Evolutionary conservation across 2,113 vertebrate species (phyloP).

Genomic region (Callopanchax toddi): DNA sequence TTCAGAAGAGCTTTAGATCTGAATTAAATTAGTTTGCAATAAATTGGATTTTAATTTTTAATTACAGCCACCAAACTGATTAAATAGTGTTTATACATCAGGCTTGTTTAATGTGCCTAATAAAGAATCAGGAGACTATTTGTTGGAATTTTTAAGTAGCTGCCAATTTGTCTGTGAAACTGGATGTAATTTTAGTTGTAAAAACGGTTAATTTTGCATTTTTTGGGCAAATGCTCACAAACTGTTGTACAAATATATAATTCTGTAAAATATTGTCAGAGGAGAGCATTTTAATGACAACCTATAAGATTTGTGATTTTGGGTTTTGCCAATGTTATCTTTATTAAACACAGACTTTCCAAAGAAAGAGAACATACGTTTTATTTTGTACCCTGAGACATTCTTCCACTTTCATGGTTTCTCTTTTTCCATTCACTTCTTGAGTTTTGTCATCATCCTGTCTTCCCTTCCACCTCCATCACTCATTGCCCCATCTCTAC

Average conservation of each 20-base stretch:
- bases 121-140: too few relatives aligned
- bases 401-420: not conserved
- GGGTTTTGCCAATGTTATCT: too few relatives aligned
- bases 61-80: not conserved
- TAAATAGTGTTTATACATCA: too few relatives aligned
- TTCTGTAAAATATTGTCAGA: not conserved
- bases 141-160: too few relatives aligned
- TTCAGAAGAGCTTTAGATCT: not conserved
- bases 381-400: not conserved
- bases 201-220: not conserved
- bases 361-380: not conserved
- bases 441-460: not conserved
- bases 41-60: not conserved
- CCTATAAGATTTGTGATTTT: not conserved
- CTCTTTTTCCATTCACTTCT: not conserved
- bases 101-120: too few relatives aligned
- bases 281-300: not conserved
- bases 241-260: not conserved
- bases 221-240: not conserved
- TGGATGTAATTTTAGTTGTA: not conserved
- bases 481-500: constrained; percentile 3
- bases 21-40: not conserved
- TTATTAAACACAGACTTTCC: too few relatives aligned
- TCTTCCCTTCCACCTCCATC: constrained; percentile 3
- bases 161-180: not conserved